Percentiles rank a stretch among this genome's conserved stretches.
Evolutionary conservation across 2,888 invertebrate genomes (phyloP).

Genomic region (Spodoptera picta): DNA sequence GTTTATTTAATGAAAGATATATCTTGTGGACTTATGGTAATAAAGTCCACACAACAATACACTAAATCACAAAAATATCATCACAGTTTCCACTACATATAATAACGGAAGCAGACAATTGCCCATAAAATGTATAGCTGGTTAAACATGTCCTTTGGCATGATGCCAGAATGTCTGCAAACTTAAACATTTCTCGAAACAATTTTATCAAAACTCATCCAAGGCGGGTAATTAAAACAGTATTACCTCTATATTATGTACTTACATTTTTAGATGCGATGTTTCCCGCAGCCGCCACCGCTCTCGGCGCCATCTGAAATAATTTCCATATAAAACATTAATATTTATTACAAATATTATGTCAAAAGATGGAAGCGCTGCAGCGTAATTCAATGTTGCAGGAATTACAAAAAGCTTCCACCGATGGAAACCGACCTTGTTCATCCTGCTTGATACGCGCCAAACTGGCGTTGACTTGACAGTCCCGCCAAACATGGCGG

Average conservation of each 20-base stretch:
- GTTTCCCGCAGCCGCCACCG: conserved; percentile 1
- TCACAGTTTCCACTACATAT: conserved; percentile 48
- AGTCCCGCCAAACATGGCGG: conserved; percentile 88
- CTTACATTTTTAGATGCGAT: conserved; percentile 42
- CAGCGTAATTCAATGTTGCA: conserved; percentile 51
- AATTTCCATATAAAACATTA: conserved; percentile 57
- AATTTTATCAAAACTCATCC: conserved; percentile 38
- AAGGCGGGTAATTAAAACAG: conserved; percentile 41
- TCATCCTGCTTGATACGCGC: conserved; percentile 82
- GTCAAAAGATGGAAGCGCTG: conserved; percentile 46
- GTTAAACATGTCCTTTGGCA: conserved; percentile 58
- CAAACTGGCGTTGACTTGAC: conserved; percentile 87
- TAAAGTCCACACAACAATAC: conserved; percentile 16
- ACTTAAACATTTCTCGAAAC: conserved; percentile 42
- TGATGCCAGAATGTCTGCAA: conserved; percentile 56
- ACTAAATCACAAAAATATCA: conserved; percentile 33
- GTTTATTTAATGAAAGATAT: no score
- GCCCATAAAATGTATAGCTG: conserved; percentile 59
- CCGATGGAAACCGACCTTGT: conserved; percentile 80
- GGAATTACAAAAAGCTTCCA: conserved; percentile 66
- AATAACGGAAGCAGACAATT: conserved; percentile 62
- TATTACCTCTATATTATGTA: conserved; percentile 29
- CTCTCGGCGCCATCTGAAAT: conserved; percentile 65
- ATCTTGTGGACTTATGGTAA: conserved; percentile 6
- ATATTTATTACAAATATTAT: conserved; percentile 48